phyloP scores from a whole-genome alignment of 1,140 invertebrate genomes.

The Tetramorium simillimum region DNA sequence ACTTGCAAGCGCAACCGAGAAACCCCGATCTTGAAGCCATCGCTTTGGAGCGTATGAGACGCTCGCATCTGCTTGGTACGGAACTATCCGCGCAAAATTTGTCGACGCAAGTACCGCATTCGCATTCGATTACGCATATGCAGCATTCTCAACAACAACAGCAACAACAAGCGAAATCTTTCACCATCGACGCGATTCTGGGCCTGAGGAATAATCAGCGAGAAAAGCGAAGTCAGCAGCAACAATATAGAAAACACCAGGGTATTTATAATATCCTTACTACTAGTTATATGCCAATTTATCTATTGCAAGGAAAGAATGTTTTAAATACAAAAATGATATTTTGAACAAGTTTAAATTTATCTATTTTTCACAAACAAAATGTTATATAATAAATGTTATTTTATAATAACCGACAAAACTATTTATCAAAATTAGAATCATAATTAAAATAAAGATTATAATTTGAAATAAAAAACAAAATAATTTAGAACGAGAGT shows the following conservation, averaged over 20 bases:
- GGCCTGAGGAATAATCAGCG: slow-evolving; percentile 86
- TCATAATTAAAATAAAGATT: not conserved
- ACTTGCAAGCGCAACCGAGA: slow-evolving; percentile 78
- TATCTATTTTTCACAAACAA: not conserved
- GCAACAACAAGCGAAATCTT: slow-evolving; percentile 87
- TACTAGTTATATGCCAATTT: not conserved
- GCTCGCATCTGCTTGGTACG: slow-evolving; percentile 77
- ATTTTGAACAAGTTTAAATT: not conserved
- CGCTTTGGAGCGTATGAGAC: slow-evolving; percentile 80
- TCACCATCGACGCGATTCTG: slow-evolving; percentile 93
- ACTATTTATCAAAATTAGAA: slow-evolving; percentile 5
- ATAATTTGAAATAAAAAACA: not conserved
- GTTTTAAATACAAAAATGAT: not conserved
- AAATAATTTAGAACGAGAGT: not conserved
- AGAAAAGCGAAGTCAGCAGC: slow-evolving; percentile 79
- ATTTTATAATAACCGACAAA: not conserved
- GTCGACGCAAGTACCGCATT: slow-evolving; percentile 79
- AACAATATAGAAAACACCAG: slow-evolving; percentile 80
- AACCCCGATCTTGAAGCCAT: slow-evolving; percentile 76
- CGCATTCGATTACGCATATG: slow-evolving; percentile 73
- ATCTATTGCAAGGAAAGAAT: not conserved
- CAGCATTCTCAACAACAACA: slow-evolving; percentile 81
- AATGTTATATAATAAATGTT: not conserved
- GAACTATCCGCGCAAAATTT: slow-evolving; percentile 76
- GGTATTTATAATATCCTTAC: slow-evolving; percentile 66